Evolutionary conservation across 2,113 vertebrate genomes (phyloP).

Genomic region (Anarrhichthys ocellatus): DNA sequence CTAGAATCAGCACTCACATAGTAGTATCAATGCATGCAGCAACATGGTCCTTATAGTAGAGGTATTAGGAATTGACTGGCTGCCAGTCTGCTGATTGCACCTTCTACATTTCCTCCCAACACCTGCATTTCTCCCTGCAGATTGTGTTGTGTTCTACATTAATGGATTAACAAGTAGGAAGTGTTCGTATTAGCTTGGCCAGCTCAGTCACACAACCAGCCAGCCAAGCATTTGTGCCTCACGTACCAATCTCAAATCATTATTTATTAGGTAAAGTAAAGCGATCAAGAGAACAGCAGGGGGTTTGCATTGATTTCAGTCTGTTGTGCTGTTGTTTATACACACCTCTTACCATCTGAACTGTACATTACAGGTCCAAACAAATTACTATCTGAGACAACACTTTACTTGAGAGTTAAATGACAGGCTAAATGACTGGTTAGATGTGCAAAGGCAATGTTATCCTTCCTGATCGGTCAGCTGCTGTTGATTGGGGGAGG

Average conservation of each 20-base stretch:
- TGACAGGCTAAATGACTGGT: slow-evolving; percentile 34
- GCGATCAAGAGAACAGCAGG: slow-evolving; percentile 44
- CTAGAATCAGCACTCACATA: background rate
- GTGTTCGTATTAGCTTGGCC: slow-evolving; percentile 64
- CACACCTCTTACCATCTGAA: background rate
- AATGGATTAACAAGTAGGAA: slow-evolving; percentile 71
- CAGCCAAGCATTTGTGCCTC: slow-evolving; percentile 51
- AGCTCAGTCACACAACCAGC: slow-evolving; percentile 43
- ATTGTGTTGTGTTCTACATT: slow-evolving; percentile 55
- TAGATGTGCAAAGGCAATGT: slow-evolving; percentile 53
- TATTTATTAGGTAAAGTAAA: slow-evolving; percentile 62
- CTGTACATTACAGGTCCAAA: background rate
- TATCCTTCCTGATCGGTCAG: slow-evolving; percentile 66
- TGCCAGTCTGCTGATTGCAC: slow-evolving; percentile 28
- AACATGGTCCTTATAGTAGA: background rate
- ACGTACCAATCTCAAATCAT: slow-evolving; percentile 55
- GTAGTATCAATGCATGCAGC: background rate
- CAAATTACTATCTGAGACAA: background rate
- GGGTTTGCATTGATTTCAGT: slow-evolving; percentile 44
- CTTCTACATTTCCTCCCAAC: slow-evolving; percentile 33
- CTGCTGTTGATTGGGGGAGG: slow-evolving; percentile 67
- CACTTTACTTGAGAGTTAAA: background rate
- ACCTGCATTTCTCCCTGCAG: slow-evolving; percentile 51
- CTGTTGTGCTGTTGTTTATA: background rate
- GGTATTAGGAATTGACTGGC: slow-evolving; percentile 14